Base-by-base conservation (phyloP, 2,797 vertebrate genomes). In the Hyperoplus lanceolatus region DNA sequence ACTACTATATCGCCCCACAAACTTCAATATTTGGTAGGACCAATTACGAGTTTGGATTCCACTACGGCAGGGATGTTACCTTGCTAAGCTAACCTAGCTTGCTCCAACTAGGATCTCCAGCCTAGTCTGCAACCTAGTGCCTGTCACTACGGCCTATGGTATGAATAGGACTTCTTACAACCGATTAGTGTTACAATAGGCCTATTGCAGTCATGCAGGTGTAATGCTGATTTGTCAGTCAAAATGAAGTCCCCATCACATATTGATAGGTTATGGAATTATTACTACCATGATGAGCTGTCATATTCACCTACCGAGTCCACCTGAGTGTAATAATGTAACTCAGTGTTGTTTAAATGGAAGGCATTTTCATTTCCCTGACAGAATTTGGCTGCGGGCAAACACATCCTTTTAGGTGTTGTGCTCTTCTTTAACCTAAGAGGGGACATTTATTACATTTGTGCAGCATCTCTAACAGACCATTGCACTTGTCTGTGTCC, bases 351-450 rank as follows among this genome's bases (percentile, higher is more conserved):
- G 81, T 89, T 92, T 90, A 83, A 94, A 91, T 90, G 75, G 83
- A 89, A 86, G 81, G 85, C 73, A 45, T 79, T 78, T 78, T 70
- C 72, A 77, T 81, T 87, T 88, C 87, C 84, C 87, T 94, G 93
- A 86, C 92, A 84, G 87, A 50, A 67, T 89, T 86, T 92, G 81
- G 89, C 94, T 92, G 85, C 80, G 63, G 94, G 94, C 91, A 88
- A 89, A 90, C 83, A 80, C 84, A 87, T 86, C 29, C 91, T 92
- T 78, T 82, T 77, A 81, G 91, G 80, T 75, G 84, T 83, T 75
- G 75, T 78, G 67, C 81, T 82, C 69, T 39, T 80, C 73, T 70
- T 73, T 82, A 74, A 84, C 79, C 85, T 83, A 72, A 2, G 56
- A 87, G 79, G 78, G 64, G 66, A 85, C 80, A 77, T 83, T 86